Base-by-base conservation (phyloP, 2,113 vertebrate species). In the Climacteris rufus region DNA sequence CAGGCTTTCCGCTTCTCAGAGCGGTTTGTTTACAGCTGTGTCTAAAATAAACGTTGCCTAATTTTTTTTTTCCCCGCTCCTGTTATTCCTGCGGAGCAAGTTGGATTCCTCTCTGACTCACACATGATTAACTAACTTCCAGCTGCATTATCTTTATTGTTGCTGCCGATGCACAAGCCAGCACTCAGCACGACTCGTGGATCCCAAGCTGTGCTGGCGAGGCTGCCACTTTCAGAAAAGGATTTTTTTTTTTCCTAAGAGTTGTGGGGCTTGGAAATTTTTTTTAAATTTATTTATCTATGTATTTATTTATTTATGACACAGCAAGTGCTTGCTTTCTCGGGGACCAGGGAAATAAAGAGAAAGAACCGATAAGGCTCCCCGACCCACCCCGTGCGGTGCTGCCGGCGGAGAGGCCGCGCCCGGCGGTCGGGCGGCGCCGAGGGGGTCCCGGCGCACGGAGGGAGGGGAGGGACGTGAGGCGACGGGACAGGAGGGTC, bases 91-190 rank as follows among this genome's bases (percentile, higher is more conserved):
- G 95, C 37, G 59, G 93, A 96, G 89, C 84, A 19, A 87, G 91
- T 50, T 35, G 91, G 93, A 84, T 94, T 95, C 93, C 91, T 92
- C 50, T 90, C 94, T 90, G 96, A 96, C 91, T 97, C 95, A 96
- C 44, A 11, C 89, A 45, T 85, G 94, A 94, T 95, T 95, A 96
- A 94, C 87, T 79, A 87, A 96, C 94, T 94, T 96, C 94, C 83
- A 94, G 87, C 87, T 87, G 95, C 89, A 94, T 92, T 93, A 89
- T 86, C 95, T 90, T 89, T 89, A 84, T 74, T 90, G 83, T 39
- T 11, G 90, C 93, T 89, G 90, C 94, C 35, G 90, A 59, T 63
- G 78, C 87, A 52, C 90, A 66, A 68, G 90, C 96, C 92, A 93
- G 82, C 15, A 18, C 95, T 71, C 93, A 90, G 95, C 94, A 83